Evolutionary conservation across 2,113 vertebrate genomes (phyloP).

Genomic region (Physeter macrocephalus): DNA sequence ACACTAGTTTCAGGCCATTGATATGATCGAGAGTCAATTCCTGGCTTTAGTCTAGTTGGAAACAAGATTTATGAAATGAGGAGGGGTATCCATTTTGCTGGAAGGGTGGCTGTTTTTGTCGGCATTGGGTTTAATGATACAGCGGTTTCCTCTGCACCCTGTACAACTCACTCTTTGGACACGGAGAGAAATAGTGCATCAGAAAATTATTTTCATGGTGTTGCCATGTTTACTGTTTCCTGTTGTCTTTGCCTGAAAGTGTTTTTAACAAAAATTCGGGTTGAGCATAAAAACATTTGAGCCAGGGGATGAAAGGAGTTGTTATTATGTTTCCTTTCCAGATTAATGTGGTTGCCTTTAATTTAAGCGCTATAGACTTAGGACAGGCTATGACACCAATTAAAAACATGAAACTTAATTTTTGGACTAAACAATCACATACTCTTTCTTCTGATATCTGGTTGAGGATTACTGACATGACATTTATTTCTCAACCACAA

Average conservation of each 20-base stretch:
- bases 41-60: slow-evolving; percentile 77
- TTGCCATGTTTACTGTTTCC: slow-evolving; percentile 84
- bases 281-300: slow-evolving; percentile 72
- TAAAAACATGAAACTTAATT: slow-evolving; percentile 83
- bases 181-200: slow-evolving; percentile 78
- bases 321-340: slow-evolving; percentile 72
- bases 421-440: slow-evolving; percentile 79
- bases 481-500: slow-evolving; percentile 76
- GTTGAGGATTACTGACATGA: slow-evolving; percentile 76
- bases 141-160: slow-evolving; percentile 83
- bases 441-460: slow-evolving; percentile 80
- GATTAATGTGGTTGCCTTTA: slow-evolving; percentile 74
- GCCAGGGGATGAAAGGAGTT: slow-evolving; percentile 80
- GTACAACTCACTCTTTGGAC: slow-evolving; percentile 78
- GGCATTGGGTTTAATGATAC: slow-evolving; percentile 75
- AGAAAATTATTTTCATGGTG: slow-evolving; percentile 81
- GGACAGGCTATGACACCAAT: slow-evolving; percentile 83
- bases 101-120: slow-evolving; percentile 71
- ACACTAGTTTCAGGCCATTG: slow-evolving; percentile 79
- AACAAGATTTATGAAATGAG: slow-evolving; percentile 83
- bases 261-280: slow-evolving; percentile 79
- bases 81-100: slow-evolving; percentile 67
- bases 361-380: slow-evolving; percentile 79
- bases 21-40: slow-evolving; percentile 73
- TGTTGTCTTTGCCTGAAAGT: slow-evolving; percentile 83